Percentiles rank a stretch among this genome's conserved stretches.
Conservation (phyloP, 2,797 vertebrate species). For the Anabacerthia variegaticeps region DNA sequence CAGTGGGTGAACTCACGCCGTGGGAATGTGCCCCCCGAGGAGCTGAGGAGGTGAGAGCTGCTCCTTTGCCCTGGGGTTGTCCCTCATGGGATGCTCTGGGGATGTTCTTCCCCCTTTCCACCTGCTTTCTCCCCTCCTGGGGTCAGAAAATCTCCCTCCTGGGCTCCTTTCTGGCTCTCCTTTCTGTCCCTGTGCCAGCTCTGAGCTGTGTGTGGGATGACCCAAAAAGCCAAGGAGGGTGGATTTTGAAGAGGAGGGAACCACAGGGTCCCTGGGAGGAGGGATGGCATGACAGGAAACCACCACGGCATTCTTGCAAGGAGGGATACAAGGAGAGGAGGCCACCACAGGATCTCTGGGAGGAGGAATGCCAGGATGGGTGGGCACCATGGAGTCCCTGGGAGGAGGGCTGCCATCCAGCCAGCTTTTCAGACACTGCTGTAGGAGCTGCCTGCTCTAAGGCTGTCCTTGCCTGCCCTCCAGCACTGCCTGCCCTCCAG, state of each 20-base stretch:
- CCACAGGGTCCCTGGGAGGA: background rate
- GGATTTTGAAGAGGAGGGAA: background rate
- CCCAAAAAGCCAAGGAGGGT: rapidly evolving
- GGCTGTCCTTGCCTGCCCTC: rapidly evolving
- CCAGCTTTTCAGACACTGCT: background rate
- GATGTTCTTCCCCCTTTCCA: background rate
- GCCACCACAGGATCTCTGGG: background rate
- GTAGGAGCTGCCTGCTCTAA: rapidly evolving
- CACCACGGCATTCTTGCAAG: background rate
- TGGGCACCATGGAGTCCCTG: background rate
- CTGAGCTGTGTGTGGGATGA: rapidly evolving
- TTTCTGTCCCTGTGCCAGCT: rapidly evolving
- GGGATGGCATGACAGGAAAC: background rate
- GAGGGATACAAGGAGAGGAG: too few species aligned
- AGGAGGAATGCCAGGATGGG: background rate
- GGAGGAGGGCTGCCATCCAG: background rate
- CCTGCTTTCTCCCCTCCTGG: background rate
- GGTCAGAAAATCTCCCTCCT: background rate
- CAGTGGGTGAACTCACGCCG: constrained; percentile 94
- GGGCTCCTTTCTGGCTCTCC: background rate
- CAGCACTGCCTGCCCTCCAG: background rate
- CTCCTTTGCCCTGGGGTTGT: background rate
- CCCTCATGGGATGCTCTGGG: background rate
- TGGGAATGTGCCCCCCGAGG: constrained; percentile 79
- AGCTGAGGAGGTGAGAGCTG: constrained; percentile 84